Base-by-base conservation (phyloP, 2,113 vertebrate species). In the Perccottus glenii region DNA sequence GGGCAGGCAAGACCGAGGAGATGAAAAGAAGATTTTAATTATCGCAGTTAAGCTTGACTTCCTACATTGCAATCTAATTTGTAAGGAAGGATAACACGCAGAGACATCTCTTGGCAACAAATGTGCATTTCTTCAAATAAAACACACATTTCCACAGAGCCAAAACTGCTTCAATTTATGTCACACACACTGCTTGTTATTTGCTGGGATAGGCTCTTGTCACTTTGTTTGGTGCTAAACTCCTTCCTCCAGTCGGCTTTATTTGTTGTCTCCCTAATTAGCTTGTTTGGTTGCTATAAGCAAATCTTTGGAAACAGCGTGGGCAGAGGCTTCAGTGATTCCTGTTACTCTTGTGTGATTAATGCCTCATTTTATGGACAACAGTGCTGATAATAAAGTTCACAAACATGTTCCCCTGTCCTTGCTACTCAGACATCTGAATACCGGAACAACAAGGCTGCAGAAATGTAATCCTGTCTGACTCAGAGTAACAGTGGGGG, bases 1-100 rank as follows among this genome's bases (percentile, higher is more conserved):
- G 58, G 58, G 63, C 35, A 62, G 64, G 47, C 5, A 35, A 60
- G 73, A 49, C 43, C 27, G 60, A n/a, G 42, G 11, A 64, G 63
- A 80, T 73, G 53, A 77, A 73, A 61, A 70, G 69, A 56, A 69
- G 40, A 8, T 70, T 80, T 82, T 67, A 70, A 80, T 78, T 73
- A 67, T 69, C 70, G 69, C 67, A 14, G 42, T 69, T 76, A 77
- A 33, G 33, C 52, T 50, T 60, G 44, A 59, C 57, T 67, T 59
- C 59, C 60, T 53, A 74, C 16, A n/a, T 16, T 61, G 55, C 42
- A 40, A 27, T 80, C 60, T 73, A 11, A 70, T 71, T 67, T 47
- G 46, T 67, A 53, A 16, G n/a, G 35, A 50, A 47, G 64, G 71
- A 65, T 32, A 67, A 59, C 7, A 40, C 4, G 50, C 50, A 42